These are phyloP conservation scores for Limnephilus auricula DNA, from an alignment of 2,888 invertebrate species.

Conservation along the genomic window DNA sequence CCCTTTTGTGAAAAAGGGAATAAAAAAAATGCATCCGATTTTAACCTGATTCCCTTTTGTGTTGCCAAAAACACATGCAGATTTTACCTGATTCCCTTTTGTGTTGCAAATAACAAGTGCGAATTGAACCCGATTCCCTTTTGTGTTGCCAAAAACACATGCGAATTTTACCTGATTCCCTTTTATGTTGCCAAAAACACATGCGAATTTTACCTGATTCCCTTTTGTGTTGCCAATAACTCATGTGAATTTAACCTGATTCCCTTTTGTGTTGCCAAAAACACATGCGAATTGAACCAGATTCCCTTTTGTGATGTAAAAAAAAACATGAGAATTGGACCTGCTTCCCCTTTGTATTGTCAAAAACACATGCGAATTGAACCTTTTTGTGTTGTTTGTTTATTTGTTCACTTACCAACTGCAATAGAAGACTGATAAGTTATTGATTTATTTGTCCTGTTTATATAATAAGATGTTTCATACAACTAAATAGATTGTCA, in stretches of 20 bases:
- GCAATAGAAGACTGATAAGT: background rate
- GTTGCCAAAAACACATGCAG: background rate
- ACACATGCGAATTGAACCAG: background rate
- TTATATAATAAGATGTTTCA: background rate
- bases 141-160: background rate
- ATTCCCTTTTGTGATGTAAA: too few species aligned
- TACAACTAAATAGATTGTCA: too few species aligned
- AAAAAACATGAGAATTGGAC: background rate
- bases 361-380: background rate
- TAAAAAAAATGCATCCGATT: background rate
- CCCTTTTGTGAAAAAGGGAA: too few species aligned
- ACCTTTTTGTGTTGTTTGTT: background rate
- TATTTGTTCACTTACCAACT: background rate
- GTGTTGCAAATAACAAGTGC: background rate
- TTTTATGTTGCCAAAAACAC: background rate
- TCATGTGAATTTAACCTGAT: background rate
- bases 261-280: background rate
- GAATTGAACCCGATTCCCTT: background rate
- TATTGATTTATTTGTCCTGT: background rate
- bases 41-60: background rate
- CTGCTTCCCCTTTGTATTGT: too few species aligned
- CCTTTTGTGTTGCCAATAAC: background rate
- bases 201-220: background rate
- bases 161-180: background rate
- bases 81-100: background rate